Evolutionary conservation across 2,888 invertebrate genomes (phyloP).

Genomic region (Neoscelio sp.): DNA sequence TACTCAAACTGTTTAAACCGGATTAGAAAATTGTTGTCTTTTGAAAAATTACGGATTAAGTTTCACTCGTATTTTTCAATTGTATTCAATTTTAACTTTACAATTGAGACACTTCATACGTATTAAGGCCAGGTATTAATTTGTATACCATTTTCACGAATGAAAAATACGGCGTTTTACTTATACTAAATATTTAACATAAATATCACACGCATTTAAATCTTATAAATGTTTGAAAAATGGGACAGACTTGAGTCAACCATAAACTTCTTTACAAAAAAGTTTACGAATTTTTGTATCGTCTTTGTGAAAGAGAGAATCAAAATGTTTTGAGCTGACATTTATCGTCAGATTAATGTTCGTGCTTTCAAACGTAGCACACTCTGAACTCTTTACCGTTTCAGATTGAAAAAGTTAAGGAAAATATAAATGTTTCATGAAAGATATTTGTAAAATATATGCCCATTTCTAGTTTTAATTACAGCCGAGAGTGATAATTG

Average conservation of each 20-base stretch:
- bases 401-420: constrained; percentile 1
- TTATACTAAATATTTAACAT: not conserved
- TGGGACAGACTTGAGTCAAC: too few relatives aligned
- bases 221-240: too few relatives aligned
- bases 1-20: too few relatives aligned
- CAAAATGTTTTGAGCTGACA: constrained; percentile 23
- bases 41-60: constrained; percentile 12
- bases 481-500: constrained; percentile 52
- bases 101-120: not conserved
- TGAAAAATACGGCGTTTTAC: constrained; percentile 14
- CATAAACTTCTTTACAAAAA: too few relatives aligned
- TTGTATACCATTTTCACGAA: constrained; percentile 3
- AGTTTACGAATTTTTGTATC: constrained; percentile 34
- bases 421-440: constrained; percentile 42
- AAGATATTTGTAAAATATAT: constrained; percentile 15
- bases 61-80: constrained; percentile 1
- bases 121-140: constrained; percentile 21
- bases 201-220: too few relatives aligned
- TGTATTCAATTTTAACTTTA: not conserved
- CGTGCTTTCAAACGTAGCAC: not conserved
- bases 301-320: not conserved
- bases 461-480: constrained; percentile 40
- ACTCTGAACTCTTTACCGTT: constrained; percentile 37
- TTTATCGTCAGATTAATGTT: too few relatives aligned
- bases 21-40: constrained; percentile 23